Evolutionary conservation across 2,888 invertebrate genomes (phyloP).

Genomic region (Amaurobius ferox): DNA sequence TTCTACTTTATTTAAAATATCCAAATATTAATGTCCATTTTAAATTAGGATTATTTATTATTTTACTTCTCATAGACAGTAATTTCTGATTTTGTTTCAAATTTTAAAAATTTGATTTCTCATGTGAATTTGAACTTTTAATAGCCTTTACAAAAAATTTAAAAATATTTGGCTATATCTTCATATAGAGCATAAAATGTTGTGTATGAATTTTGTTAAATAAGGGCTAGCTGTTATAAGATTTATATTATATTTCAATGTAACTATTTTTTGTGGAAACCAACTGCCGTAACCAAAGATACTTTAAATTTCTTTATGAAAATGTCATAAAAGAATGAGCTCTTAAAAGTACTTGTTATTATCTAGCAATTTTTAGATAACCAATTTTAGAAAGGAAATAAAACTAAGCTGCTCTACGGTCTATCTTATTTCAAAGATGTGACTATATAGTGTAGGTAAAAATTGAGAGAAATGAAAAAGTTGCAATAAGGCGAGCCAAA

Average conservation of each 20-base stretch:
- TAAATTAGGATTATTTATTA: too few species aligned
- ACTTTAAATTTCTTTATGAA: not conserved
- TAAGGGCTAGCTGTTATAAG: not conserved
- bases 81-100: too few species aligned
- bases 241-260: too few species aligned
- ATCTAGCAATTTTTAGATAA: not conserved
- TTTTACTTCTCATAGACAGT: too few species aligned
- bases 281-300: conserved; percentile 15
- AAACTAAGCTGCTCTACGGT: not conserved
- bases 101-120: too few species aligned
- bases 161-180: too few species aligned
- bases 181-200: too few species aligned
- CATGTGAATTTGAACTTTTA: too few species aligned
- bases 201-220: too few species aligned
- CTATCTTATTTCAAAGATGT: not conserved
- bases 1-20: too few species aligned
- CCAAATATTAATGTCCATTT: too few species aligned
- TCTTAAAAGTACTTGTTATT: conserved; percentile 24
- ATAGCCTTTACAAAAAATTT: too few species aligned
- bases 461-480: conserved; percentile 60
- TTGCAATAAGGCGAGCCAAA: conserved; percentile 69
- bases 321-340: not conserved
- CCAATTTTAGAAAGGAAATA: not conserved
- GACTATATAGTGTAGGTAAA: not conserved
- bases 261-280: not conserved